Percentiles rank a stretch among this genome's conserved stretches.
These are phyloP conservation scores for Phylloscopus collybita DNA, from an alignment of 2,797 vertebrate genomes.

Conservation along the genomic window DNA sequence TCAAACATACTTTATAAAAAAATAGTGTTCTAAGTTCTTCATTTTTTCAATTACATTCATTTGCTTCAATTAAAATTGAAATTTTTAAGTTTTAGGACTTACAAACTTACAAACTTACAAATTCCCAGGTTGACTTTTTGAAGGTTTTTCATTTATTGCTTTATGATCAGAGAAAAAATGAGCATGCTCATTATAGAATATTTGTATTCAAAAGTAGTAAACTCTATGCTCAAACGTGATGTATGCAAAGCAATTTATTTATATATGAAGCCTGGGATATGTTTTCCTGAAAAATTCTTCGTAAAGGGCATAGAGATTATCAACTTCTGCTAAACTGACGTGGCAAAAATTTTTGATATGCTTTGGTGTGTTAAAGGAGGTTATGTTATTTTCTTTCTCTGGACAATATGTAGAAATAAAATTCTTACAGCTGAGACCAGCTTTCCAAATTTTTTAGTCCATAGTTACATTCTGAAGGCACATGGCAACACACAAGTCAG, in stretches of 20 bases:
- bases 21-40: neutral
- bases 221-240: neutral
- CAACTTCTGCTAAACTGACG: neutral
- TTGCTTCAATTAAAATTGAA: neutral
- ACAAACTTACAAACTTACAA: too few relatives aligned
- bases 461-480: neutral
- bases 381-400: neutral
- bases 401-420: neutral
- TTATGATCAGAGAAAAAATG: neutral
- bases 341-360: neutral
- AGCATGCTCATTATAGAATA: neutral
- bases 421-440: neutral
- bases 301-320: neutral
- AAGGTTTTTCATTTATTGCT: neutral
- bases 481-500: neutral
- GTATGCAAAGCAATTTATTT: neutral
- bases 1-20: neutral
- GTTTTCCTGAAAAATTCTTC: neutral
- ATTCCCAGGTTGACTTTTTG: neutral
- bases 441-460: neutral
- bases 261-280: neutral
- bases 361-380: neutral
- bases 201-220: neutral
- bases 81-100: neutral
- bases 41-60: neutral